Conservation (phyloP, 2,113 vertebrate species). For the Progne subis region DNA sequence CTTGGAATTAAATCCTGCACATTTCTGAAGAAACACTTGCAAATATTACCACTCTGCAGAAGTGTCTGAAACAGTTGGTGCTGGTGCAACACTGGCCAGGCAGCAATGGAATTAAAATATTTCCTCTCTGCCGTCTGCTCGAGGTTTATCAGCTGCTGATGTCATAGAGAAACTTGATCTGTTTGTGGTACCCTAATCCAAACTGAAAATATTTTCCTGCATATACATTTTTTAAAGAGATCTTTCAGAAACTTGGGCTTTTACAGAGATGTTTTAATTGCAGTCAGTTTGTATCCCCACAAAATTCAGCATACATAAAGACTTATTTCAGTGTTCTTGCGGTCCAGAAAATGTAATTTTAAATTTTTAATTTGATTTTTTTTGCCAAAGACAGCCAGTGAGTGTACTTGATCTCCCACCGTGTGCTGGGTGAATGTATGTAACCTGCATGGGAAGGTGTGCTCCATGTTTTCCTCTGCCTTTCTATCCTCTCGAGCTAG, state of each 20-base stretch:
- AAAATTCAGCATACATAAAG: neutral
- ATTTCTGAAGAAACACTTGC: conserved; percentile 35
- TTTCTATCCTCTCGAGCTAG: neutral
- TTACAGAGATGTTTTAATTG: neutral
- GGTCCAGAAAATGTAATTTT: neutral
- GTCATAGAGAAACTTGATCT: neutral
- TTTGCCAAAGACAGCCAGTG: neutral
- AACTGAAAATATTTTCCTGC: neutral
- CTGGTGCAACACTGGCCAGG: conserved; percentile 14
- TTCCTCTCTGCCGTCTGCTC: neutral
- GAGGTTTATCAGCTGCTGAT: conserved; percentile 26
- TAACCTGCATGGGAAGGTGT: rapidly evolving
- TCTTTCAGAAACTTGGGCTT: neutral
- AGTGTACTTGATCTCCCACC: neutral
- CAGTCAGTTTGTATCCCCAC: neutral
- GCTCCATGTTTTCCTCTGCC: neutral
- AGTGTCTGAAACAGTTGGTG: conserved; percentile 38
- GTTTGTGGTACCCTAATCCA: neutral
- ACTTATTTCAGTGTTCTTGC: neutral
- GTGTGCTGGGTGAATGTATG: no score
- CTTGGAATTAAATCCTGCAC: conserved; percentile 45
- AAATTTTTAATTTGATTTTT: neutral
- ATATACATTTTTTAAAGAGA: neutral
- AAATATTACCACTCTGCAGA: conserved; percentile 7
- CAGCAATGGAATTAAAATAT: conserved; percentile 24